Conservation (phyloP, 2,888 invertebrate genomes). For the Hoplodrina ambigua region DNA sequence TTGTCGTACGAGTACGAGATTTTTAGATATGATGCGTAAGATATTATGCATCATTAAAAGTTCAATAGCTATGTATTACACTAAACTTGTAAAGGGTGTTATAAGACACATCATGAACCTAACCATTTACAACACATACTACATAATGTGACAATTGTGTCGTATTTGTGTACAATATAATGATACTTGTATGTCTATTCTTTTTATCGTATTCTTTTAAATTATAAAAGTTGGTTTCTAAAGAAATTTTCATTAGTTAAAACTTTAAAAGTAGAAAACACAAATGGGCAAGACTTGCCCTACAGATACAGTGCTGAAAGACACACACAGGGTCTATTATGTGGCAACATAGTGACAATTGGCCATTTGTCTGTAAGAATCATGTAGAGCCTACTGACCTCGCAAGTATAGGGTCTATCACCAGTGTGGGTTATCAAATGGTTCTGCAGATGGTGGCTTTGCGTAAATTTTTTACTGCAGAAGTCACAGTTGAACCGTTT, state of each 20-base stretch:
- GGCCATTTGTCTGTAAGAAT: slow-evolving; percentile 31
- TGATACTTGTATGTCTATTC: no score
- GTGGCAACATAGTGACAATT: neutral
- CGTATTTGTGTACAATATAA: neutral
- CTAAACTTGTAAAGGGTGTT: no score
- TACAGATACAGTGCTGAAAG: slow-evolving; percentile 1
- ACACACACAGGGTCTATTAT: neutral
- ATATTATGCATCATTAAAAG: no score
- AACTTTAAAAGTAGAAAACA: neutral
- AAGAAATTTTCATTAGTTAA: neutral
- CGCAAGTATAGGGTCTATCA: slow-evolving; percentile 77
- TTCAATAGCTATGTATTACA: no score
- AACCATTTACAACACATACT: no score
- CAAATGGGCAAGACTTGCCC: slow-evolving; percentile 9
- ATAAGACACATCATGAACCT: no score
- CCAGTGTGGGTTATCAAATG: slow-evolving; percentile 80
- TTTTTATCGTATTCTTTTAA: neutral
- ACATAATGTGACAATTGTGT: no score
- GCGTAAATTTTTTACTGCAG: slow-evolving; percentile 79
- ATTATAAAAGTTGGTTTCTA: neutral
- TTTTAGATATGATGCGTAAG: no score
- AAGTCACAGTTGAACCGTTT: slow-evolving; percentile 77
- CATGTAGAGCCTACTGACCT: slow-evolving; percentile 75
- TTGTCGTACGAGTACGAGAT: no score
- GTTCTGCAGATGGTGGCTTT: slow-evolving; percentile 80